Conservation (phyloP, 2,888 invertebrate genomes). For the Chrysodeixis includens region DNA sequence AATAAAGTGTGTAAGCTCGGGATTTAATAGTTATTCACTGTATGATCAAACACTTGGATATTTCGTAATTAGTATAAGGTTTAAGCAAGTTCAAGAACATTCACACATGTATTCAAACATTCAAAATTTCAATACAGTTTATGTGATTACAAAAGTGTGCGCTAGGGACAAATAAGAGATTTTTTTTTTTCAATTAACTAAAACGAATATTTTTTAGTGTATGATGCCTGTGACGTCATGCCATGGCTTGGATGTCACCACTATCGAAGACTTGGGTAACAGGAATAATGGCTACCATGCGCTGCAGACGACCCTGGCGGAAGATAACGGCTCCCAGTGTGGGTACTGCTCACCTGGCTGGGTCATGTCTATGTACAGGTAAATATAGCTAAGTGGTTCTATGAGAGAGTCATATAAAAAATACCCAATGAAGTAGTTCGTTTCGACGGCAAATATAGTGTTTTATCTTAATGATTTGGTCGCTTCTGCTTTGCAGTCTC, state of each 20-base stretch:
- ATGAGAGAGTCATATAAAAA: too few relatives aligned
- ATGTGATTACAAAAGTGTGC: too few relatives aligned
- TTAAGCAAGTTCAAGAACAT: neutral
- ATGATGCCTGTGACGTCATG: constrained; percentile 90
- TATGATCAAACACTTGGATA: too few relatives aligned
- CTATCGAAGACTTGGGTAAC: constrained; percentile 92
- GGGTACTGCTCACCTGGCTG: constrained; percentile 93
- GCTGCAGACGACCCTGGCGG: constrained; percentile 90
- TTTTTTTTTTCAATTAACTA: too few relatives aligned
- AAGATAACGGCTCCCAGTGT: constrained; percentile 91
- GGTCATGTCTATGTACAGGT: constrained; percentile 93
- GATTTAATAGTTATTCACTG: too few relatives aligned
- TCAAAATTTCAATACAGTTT: neutral
- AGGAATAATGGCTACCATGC: constrained; percentile 90
- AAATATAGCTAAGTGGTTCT: constrained; percentile 15
- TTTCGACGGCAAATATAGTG: too few relatives aligned
- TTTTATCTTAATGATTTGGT: neutral
- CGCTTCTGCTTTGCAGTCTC: constrained; percentile 27
- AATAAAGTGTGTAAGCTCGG: too few relatives aligned
- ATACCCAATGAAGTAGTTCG: too few relatives aligned
- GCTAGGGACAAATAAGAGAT: too few relatives aligned
- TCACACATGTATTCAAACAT: neutral
- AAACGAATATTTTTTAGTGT: too few relatives aligned
- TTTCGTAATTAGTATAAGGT: neutral
- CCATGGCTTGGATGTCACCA: constrained; percentile 91